Conservation (phyloP, 2,797 vertebrate genomes). For the Chelon labrosus region DNA sequence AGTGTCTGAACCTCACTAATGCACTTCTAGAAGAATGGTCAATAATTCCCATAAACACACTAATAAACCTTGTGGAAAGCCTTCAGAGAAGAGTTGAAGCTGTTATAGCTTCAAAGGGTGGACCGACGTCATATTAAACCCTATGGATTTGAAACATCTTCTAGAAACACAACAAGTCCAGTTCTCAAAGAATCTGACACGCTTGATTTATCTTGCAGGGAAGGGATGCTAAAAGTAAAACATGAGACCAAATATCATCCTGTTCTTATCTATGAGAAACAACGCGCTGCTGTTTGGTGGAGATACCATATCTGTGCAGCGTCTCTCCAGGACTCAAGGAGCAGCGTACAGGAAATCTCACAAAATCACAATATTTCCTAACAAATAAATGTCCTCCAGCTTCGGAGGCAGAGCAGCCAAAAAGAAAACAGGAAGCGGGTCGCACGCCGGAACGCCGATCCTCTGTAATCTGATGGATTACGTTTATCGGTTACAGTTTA, state of each 20-base stretch:
- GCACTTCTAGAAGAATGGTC: too few relatives aligned
- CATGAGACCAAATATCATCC: not conserved
- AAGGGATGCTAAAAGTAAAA: too few relatives aligned
- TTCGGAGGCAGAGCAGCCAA: slow-evolving; percentile 6
- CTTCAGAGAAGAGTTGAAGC: too few relatives aligned
- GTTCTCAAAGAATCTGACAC: too few relatives aligned
- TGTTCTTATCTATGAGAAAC: slow-evolving; percentile 47
- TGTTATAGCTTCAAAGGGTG: too few relatives aligned
- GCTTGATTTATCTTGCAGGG: too few relatives aligned
- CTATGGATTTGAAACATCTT: too few relatives aligned
- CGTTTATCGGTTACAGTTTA: slow-evolving; percentile 60
- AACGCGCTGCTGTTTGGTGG: slow-evolving; percentile 22
- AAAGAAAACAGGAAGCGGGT: not conserved
- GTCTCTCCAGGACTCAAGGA: slow-evolving; percentile 3
- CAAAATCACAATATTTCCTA: slow-evolving; percentile 14
- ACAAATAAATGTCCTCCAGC: slow-evolving; percentile 10
- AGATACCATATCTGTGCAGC: slow-evolving; percentile 48
- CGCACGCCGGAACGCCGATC: not conserved
- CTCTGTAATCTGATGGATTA: slow-evolving; percentile 48
- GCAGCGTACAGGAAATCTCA: not conserved
- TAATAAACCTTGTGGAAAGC: too few relatives aligned
- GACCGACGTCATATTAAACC: too few relatives aligned
- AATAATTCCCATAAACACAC: too few relatives aligned
- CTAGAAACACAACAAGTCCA: too few relatives aligned
- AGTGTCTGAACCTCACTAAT: too few relatives aligned